A percentile compares a stretch with the other conserved stretches of the same genome.
phyloP scores from a whole-genome alignment of 2,113 vertebrate species.

The Tretioscincus oriximinensis region DNA sequence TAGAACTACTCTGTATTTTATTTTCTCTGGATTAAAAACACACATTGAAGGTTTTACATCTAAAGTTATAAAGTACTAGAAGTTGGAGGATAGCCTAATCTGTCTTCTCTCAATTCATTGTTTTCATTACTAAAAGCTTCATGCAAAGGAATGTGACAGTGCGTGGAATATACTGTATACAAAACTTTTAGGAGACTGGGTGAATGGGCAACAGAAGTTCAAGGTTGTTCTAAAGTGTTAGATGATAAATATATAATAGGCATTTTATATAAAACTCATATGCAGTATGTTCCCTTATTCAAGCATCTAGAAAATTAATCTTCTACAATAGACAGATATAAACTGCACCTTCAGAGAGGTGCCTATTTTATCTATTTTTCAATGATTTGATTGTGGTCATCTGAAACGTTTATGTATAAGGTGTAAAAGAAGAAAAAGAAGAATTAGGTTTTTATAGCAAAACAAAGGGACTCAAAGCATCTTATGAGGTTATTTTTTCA shows the following conservation, averaged over 20 bases:
- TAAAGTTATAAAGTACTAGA: not conserved
- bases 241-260: not conserved
- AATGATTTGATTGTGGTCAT: too few relatives aligned
- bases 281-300: not conserved
- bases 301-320: conserved; percentile 23
- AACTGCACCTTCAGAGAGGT: not conserved
- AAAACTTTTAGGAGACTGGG: not conserved
- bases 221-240: not conserved
- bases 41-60: not conserved
- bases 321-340: conserved; percentile 19
- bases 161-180: not conserved
- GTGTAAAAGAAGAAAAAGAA: too few relatives aligned
- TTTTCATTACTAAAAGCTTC: not conserved
- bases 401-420: too few relatives aligned
- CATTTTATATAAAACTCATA: conserved; percentile 33
- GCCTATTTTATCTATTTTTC: not conserved
- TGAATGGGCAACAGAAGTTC: not conserved
- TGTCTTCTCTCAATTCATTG: not conserved
- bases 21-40: conserved; percentile 54
- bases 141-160: not conserved
- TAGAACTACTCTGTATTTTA: conserved; percentile 24
- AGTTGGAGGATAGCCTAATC: not conserved
- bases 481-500: too few relatives aligned
- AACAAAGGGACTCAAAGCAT: too few relatives aligned
- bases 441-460: too few relatives aligned